Evolutionary conservation across 2,888 invertebrate genomes (phyloP), one percentile per base, ranked within the genome.

Genomic region (Koerneria pararmatus): DNA sequence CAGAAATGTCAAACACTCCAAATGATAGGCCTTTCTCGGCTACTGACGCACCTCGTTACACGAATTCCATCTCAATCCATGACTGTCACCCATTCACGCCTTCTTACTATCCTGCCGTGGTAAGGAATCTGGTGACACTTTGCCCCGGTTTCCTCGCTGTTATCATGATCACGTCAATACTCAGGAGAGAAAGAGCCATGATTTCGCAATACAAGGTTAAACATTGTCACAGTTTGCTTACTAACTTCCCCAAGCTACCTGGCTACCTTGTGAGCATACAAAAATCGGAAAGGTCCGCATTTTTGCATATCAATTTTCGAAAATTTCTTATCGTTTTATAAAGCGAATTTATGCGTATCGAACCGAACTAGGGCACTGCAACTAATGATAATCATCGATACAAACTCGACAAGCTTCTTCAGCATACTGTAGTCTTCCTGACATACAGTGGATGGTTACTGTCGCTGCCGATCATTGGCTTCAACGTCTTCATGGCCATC

Each of bases 401-500:
- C n/a, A n/a, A n/a, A n/a, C n/a, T n/a, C n/a, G n/a, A n/a, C n/a
- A n/a, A n/a, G n/a, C n/a, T n/a, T n/a, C n/a, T 51, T 34, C 62
- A 61, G 53, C 37, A 22, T 6, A 62, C 62, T 3, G 62, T 62
- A 0, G 53, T 62, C 6, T 62, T 53, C n/a, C 53, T 62, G 1
- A 62, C 62, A n/a, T 62, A 37, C 29, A 53, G 62, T 1, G 62
- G 62, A 6, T 62, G 51, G 27, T 19, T 37, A 2, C 29, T 62
- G 11, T 51, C 62, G 1, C 15, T 62, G 8, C 62, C 62, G 27
- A 62, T 62, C 22, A 34, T 62, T 34, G 51, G 19, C 32, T 62
- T 62, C 37, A 62, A 62, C 31, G 27, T 62, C 34, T 62, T 62
- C 53, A 62, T 62, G 62, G 34, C 35, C 27, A 62, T 53, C 1